Evolutionary conservation across 1,140 invertebrate genomes (phyloP), one percentile per base, ranked within the genome.

Genomic region (Halyomorpha halys): DNA sequence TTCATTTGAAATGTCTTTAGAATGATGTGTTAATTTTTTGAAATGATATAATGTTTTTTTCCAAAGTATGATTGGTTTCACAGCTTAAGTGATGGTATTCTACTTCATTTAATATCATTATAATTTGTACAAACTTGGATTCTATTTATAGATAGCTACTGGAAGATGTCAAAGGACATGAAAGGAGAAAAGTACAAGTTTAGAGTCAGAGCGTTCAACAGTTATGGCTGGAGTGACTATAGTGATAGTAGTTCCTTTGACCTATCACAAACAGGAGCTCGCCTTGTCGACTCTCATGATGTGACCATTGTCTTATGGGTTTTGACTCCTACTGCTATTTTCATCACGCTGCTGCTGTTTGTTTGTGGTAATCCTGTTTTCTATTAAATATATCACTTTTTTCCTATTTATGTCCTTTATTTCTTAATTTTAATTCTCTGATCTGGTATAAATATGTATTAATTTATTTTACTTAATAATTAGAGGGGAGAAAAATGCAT

Each of bases 131-230:
- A n/a, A n/a, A n/a, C n/a, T n/a, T n/a, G n/a, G n/a, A n/a, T 39
- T 39, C 4, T 13, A 13, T 39, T 39, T 74, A 19, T 70, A 80
- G 85, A 89, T 18, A 82, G 82, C 67, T 85, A 85, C 68, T 96
- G 90, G 87, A 80, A 89, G 47, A 83, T 94, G 15, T 78, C 79
- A 1, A 81, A 81, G 0, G 76, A 91, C 16, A 81, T 83, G 16
- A 66, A 70, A 6, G 71, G 74, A 70, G 74, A 82, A 2, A 80
- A 80, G 9, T 86, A 86, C 65, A 75, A 82, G 11, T 94, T 94
- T 72, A 80, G 87, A 6, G 89, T 91, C 18, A 80, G 84, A 45
- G 90, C 91, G 0, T 75, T 78, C 59, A 96, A 95, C 73, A 73
- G 77, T 16, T 85, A 89, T 73, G 93, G 92, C n/a, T 79, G 77